These are phyloP conservation scores for Capromys pilorides DNA, from an alignment of 2,797 vertebrate species.

Conservation along the genomic window DNA sequence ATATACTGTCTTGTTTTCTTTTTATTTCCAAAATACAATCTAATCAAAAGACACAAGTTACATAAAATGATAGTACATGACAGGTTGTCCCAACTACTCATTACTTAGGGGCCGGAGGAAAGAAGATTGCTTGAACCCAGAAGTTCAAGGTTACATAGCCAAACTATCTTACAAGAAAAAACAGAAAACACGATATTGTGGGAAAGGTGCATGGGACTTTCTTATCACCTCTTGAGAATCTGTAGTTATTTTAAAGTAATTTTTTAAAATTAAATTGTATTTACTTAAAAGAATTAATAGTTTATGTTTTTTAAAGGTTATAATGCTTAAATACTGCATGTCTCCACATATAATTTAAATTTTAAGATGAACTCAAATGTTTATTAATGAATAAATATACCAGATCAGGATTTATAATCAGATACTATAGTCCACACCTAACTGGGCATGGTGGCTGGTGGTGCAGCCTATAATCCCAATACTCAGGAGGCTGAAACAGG, in stretches of 20 bases:
- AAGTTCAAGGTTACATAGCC: background rate
- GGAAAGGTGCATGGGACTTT: background rate
- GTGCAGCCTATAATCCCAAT: no score
- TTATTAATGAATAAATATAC: constrained; percentile 30
- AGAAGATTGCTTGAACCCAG: background rate
- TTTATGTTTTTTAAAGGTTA: background rate
- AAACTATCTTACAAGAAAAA: background rate
- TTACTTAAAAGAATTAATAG: background rate
- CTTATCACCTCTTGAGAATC: background rate
- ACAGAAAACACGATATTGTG: background rate
- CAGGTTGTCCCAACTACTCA: background rate
- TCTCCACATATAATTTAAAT: constrained; percentile 31
- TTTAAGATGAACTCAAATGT: constrained; percentile 32
- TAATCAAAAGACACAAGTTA: constrained; percentile 35
- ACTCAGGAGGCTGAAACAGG: no score
- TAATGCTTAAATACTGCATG: background rate
- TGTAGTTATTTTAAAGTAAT: constrained; percentile 54
- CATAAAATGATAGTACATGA: background rate
- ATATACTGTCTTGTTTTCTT: background rate
- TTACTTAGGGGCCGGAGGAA: background rate
- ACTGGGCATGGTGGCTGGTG: no score
- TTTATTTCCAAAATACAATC: constrained; percentile 21
- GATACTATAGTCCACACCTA: background rate
- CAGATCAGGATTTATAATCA: background rate
- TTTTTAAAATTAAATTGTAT: constrained; percentile 18